phyloP scores from a whole-genome alignment of 2,888 invertebrate genomes.

The Luffia ferchaultella region DNA sequence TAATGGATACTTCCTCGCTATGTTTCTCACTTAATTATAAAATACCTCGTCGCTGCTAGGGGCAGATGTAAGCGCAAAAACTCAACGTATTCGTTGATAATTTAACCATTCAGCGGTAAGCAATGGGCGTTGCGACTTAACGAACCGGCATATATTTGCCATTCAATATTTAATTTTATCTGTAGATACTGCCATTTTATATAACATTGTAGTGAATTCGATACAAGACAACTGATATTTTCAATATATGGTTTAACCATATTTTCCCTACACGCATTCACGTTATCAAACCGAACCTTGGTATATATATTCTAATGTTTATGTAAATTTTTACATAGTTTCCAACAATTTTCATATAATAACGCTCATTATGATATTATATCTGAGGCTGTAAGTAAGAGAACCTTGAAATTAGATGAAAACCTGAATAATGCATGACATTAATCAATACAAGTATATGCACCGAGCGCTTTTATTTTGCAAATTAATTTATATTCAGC shows the following conservation, averaged over 20 bases:
- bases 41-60: slow-evolving; percentile 25
- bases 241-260: no score
- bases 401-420: slow-evolving; percentile 31
- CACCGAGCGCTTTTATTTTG: slow-evolving; percentile 25
- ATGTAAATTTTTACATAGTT: slow-evolving; percentile 9
- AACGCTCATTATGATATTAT: slow-evolving; percentile 19
- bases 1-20: slow-evolving; percentile 29
- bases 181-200: no score
- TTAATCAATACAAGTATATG: slow-evolving; percentile 29
- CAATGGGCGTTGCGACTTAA: slow-evolving; percentile 24
- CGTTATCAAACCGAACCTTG: no score
- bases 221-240: no score
- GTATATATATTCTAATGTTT: slow-evolving; percentile 17
- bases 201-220: no score
- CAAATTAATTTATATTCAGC: slow-evolving; percentile 46
- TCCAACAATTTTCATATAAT: slow-evolving; percentile 25
- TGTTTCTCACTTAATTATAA: slow-evolving; percentile 52
- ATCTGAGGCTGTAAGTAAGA: slow-evolving; percentile 4
- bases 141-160: slow-evolving; percentile 29
- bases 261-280: no score
- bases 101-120: slow-evolving; percentile 26
- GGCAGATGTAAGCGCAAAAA: slow-evolving; percentile 45
- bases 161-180: no score
- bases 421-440: slow-evolving; percentile 38
- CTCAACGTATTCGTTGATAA: slow-evolving; percentile 30